Evolutionary conservation across 2,113 vertebrate species (phyloP), one percentile per base, ranked within the genome.

Genomic region (Archilochus colubris): DNA sequence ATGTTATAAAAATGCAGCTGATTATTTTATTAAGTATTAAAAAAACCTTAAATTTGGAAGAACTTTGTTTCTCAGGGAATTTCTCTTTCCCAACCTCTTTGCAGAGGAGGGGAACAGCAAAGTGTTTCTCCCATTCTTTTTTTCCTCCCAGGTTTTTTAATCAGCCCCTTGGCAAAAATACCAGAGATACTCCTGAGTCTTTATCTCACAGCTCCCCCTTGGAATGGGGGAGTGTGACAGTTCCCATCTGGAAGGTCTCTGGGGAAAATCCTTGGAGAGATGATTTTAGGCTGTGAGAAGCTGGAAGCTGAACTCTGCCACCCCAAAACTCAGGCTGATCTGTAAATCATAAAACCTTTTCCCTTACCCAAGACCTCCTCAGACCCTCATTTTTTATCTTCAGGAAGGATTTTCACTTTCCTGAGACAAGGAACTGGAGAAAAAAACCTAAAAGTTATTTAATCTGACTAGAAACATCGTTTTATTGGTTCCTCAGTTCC

Each of bases 401-500:
- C 7, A 3, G 2, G 2, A 55, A 51, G 22, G 13, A 50, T 64
- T 93, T 86, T 69, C 58, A 33, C 28, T n/a, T 69, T 76, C 73
- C 33, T 69, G 58, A 66, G 15, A 21, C 11, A 61, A 44, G 38
- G 30, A 61, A n/a, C 3, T 5, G 2, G 61, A 84, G 20, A 72
- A 86, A 50, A 18, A 18, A 72, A 62, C 11, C 40, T 0, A 69
- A 57, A 12, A 3, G 0, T 28, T 10, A 30, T 1, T 28, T 44
- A 75, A 22, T 51, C 6, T 38, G 9, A 62, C 12, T 59, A 36
- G 23, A 69, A 85, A 33, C 9, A 4, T 12, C 9, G n/a, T 46
- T 92, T 88, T 70, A 67, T 86, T 86, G 53, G n/a, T 33, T 1
- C 40, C 28, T 86, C 54, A 68, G 58, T 40, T 88, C 18, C 61